These are phyloP conservation scores for Acrobasis repandana DNA, from an alignment of 2,888 invertebrate species.

Conservation along the genomic window DNA sequence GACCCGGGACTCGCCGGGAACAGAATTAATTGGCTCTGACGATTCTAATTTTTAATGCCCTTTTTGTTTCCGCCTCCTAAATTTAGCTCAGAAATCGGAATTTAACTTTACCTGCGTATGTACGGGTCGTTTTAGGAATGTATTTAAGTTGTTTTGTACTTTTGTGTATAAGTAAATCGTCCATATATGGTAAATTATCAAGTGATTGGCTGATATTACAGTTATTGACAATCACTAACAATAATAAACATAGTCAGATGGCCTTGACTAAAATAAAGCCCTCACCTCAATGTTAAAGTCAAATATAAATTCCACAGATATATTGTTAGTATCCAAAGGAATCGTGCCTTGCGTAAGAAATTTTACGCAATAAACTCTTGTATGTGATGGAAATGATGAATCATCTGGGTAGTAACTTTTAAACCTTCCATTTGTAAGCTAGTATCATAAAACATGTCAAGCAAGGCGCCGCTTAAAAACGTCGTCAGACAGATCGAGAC, in stretches of 20 bases:
- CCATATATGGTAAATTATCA: background rate
- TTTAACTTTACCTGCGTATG: slow-evolving; percentile 1
- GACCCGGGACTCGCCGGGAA: slow-evolving; percentile 30
- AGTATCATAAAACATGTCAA: slow-evolving; percentile 31
- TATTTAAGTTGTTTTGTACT: background rate
- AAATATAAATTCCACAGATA: background rate
- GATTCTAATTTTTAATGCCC: slow-evolving; percentile 27
- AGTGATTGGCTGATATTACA: background rate
- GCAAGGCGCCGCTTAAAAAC: slow-evolving; percentile 32
- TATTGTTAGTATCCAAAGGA: slow-evolving; percentile 3
- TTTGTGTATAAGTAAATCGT: background rate
- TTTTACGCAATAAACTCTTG: slow-evolving; percentile 11
- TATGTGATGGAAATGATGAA: slow-evolving; percentile 21
- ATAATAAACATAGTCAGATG: background rate
- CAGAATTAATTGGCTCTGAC: slow-evolving; percentile 39
- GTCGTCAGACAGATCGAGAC: slow-evolving; percentile 30
- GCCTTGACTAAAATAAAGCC: background rate
- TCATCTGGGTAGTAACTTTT: slow-evolving; percentile 27
- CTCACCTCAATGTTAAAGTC: slow-evolving; percentile 2
- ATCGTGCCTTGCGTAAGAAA: slow-evolving; percentile 7
- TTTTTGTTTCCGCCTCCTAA: slow-evolving; percentile 28
- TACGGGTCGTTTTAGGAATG: background rate
- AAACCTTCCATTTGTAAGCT: slow-evolving; percentile 29
- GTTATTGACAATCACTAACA: background rate
- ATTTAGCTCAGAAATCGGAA: slow-evolving; percentile 4